Percentiles rank a stretch among this genome's conserved stretches.
Conservation (phyloP, 2,113 vertebrate species). For the Neomonachus schauinslandi region DNA sequence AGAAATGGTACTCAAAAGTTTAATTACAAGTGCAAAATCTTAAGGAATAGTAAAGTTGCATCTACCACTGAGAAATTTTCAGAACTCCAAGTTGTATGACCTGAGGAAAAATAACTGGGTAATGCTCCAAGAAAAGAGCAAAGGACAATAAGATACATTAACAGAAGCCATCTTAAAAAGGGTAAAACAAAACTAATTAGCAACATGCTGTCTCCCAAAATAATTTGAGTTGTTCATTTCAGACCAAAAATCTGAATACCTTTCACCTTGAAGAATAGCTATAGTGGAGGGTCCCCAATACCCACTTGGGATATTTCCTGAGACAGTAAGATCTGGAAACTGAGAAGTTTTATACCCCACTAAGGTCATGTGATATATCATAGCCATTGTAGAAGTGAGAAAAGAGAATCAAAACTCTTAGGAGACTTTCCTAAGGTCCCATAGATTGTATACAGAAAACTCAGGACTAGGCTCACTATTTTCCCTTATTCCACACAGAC, state of each 20-base stretch:
- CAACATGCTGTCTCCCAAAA: neutral
- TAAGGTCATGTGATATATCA: neutral
- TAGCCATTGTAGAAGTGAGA: neutral
- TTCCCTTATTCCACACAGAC: neutral
- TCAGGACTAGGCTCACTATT: neutral
- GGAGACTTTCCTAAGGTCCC: neutral
- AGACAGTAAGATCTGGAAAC: neutral
- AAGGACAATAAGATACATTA: neutral
- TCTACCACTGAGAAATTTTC: slow-evolving; percentile 44
- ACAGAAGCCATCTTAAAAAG: neutral
- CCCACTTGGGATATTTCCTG: neutral
- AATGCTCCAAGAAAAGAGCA: neutral
- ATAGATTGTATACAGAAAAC: neutral
- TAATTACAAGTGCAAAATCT: slow-evolving; percentile 60
- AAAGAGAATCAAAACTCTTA: neutral
- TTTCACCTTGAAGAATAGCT: neutral
- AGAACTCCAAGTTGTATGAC: neutral
- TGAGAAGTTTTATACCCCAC: neutral
- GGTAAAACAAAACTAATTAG: neutral
- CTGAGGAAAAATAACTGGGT: neutral
- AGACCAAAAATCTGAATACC: neutral
- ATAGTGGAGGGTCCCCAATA: neutral
- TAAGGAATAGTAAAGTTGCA: neutral
- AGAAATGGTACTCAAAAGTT: slow-evolving; percentile 62
- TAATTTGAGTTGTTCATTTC: neutral